Evolutionary conservation across 1,140 invertebrate genomes (phyloP), one percentile per base, ranked within the genome.

Genomic region (Sipha flava): DNA sequence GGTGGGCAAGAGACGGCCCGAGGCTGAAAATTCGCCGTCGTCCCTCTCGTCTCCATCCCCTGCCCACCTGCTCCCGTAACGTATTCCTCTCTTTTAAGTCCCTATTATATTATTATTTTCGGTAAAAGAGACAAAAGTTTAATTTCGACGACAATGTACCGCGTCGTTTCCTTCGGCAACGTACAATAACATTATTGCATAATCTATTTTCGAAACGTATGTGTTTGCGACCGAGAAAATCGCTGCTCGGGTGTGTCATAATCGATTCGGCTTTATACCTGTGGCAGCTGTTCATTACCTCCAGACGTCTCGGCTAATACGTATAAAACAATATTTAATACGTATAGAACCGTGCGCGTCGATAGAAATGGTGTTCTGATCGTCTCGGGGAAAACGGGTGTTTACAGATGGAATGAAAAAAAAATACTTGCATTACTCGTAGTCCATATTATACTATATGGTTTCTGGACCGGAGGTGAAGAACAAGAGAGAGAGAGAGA

Each of bases 91-190:
- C 70, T 75, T 37, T 49, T 75, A 54, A 37, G 31, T n/a, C 49
- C 14, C 23, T 40, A n/a, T 47, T 45, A 59, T 59, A 29, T 59
- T 59, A 70, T 70, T 70, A 70, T 75, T 75, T 75, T 75, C 47
- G 70, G 70, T 54, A 75, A 75, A 54, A n/a, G 37, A 52, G 34
- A 54, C 49, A 75, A 52, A 52, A 75, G 70, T 54, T 37, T 75
- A 43, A 66, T 66, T 66, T 37, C 14, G 37, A 23, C 21, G 23
- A 14, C 21, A 66, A 18, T 10, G n/a, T n/a, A 66, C 29, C 16
- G 54, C 45, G 47, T 34, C 23, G 23, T n/a, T 37, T 66, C 34
- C 34, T 43, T 40, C n/a, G 64, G 59, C 21, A 43, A 21, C 34
- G 34, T 6, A 21, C 37, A 66, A 66, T 5, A 7, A 66, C 37